Evolutionary conservation across 2,888 invertebrate genomes (phyloP).

Genomic region (Drosophila meridiana): DNA sequence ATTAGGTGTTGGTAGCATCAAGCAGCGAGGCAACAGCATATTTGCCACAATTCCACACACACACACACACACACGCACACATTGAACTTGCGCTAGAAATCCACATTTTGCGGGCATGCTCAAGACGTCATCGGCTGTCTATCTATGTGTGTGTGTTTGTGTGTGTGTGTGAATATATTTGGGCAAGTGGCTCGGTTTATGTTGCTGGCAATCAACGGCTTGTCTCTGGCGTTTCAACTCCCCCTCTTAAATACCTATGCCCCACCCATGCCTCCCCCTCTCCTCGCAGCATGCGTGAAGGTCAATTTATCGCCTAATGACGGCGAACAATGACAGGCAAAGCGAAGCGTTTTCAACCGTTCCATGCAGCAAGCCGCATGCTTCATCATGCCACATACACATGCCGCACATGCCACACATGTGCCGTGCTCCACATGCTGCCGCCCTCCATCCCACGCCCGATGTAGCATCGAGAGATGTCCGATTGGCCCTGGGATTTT

Average conservation of each 20-base stretch:
- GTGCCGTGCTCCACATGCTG: not conserved
- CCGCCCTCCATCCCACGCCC: not conserved
- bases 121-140: conserved; percentile 51
- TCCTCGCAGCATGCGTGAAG: conserved; percentile 65
- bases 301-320: conserved; percentile 79
- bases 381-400: conserved; percentile 32
- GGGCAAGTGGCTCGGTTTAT: conserved; percentile 55
- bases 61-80: conserved; percentile 16
- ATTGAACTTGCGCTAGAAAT: conserved; percentile 56
- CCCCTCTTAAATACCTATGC: not conserved
- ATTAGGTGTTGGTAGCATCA: conserved; percentile 20
- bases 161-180: conserved; percentile 32
- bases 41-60: conserved; percentile 26
- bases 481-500: conserved; percentile 20
- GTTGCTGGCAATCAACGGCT: conserved; percentile 69
- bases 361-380: conserved; percentile 10
- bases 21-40: conserved; percentile 24
- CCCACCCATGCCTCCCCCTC: not conserved
- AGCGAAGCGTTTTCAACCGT: conserved; percentile 18
- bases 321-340: conserved; percentile 64
- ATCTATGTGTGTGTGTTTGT: conserved; percentile 4
- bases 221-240: not conserved
- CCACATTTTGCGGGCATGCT: conserved; percentile 50
- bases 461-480: not conserved
- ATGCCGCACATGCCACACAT: conserved; percentile 14